Percentiles rank a stretch among this genome's conserved stretches.
These are phyloP conservation scores for Ammospiza nelsoni DNA, from an alignment of 2,113 vertebrate genomes.

Conservation along the genomic window DNA sequence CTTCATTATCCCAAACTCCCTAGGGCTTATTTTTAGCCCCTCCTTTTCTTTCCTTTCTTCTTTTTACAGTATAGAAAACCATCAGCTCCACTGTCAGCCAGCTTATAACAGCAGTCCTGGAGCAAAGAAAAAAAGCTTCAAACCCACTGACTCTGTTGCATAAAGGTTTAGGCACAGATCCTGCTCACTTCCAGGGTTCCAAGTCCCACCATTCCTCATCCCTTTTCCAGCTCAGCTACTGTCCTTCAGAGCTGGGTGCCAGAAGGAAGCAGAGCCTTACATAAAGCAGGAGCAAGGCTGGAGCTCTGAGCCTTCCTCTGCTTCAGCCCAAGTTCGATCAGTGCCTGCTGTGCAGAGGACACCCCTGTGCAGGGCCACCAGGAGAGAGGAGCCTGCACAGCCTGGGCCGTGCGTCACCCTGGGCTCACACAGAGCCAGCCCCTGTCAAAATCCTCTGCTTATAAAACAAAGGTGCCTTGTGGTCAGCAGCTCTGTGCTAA, in stretches of 20 bases:
- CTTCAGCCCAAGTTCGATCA: fast-evolving
- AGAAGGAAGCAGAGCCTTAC: neutral
- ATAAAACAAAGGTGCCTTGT: neutral
- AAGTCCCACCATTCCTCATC: neutral
- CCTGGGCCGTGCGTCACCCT: neutral
- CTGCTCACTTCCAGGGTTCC: neutral
- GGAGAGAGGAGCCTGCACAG: neutral
- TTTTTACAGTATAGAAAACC: neutral
- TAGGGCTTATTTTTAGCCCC: slow-evolving; percentile 18
- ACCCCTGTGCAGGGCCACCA: neutral
- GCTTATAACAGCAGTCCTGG: neutral
- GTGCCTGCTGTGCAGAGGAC: neutral
- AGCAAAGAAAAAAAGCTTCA: neutral
- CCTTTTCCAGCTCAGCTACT: neutral
- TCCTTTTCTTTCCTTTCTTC: slow-evolving; percentile 6
- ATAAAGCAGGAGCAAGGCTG: neutral
- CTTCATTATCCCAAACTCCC: slow-evolving; percentile 3
- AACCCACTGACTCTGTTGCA: neutral
- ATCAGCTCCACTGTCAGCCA: neutral
- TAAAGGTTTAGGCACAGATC: slow-evolving; percentile 8
- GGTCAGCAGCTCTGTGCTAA: neutral
- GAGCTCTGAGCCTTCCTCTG: neutral
- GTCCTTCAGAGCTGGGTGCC: neutral
- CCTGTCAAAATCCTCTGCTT: neutral
- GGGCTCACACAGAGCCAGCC: fast-evolving